These are phyloP conservation scores for Drosophila sucinea DNA, from an alignment of 1,140 invertebrate genomes.

Conservation along the genomic window DNA sequence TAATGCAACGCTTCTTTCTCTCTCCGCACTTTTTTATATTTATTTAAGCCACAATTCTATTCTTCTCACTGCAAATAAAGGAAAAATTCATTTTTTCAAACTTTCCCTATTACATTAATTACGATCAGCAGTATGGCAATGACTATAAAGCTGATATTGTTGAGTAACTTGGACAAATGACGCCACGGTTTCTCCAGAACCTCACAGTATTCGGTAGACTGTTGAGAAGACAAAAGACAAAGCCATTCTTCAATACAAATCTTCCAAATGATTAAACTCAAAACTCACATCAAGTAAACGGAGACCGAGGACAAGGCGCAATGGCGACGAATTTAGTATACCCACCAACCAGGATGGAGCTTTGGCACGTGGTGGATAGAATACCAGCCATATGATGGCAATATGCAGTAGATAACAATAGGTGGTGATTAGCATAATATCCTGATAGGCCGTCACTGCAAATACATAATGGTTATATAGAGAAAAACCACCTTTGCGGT, in stretches of 20 bases:
- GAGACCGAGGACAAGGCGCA: slow-evolving; percentile 61
- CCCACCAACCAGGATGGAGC: slow-evolving; percentile 36
- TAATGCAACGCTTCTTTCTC: slow-evolving; percentile 25
- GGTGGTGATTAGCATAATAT: slow-evolving; percentile 49
- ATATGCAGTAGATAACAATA: slow-evolving; percentile 76
- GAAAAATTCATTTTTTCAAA: slow-evolving; percentile 68
- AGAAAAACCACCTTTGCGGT: no score
- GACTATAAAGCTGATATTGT: slow-evolving; percentile 56
- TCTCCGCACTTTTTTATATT: slow-evolving; percentile 56
- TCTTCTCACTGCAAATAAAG: slow-evolving; percentile 61
- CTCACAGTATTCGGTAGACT: slow-evolving; percentile 56
- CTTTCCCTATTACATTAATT: slow-evolving; percentile 18
- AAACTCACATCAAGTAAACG: slow-evolving; percentile 62
- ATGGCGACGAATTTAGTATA: slow-evolving; percentile 46
- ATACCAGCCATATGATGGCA: slow-evolving; percentile 65
- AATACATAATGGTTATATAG: not conserved
- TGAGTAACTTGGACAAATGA: slow-evolving; percentile 68
- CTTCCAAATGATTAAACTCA: not conserved
- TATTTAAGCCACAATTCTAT: slow-evolving; percentile 59
- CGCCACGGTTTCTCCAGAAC: slow-evolving; percentile 68
- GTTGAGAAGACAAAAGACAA: not conserved
- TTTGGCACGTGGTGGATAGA: slow-evolving; percentile 61
- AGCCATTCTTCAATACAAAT: no score
- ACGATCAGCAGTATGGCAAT: slow-evolving; percentile 44
- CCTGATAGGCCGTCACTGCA: slow-evolving; percentile 62